Evolutionary conservation across 2,888 invertebrate genomes (phyloP).

Genomic region (Tetramorium bicarinatum): DNA sequence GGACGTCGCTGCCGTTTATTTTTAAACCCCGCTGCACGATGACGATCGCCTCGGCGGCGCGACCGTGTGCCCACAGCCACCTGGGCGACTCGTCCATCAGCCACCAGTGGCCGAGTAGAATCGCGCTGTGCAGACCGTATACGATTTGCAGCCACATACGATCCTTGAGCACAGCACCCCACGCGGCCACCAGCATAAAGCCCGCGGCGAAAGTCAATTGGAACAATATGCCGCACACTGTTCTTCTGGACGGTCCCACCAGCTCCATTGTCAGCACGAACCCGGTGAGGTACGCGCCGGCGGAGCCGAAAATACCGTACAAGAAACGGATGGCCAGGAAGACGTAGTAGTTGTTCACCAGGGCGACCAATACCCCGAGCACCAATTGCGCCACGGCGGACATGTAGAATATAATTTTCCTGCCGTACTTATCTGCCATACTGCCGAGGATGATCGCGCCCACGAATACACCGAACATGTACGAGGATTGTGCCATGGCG

Average conservation of each 20-base stretch:
- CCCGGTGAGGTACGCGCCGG: constrained; percentile 90
- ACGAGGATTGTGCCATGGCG: constrained; percentile 92
- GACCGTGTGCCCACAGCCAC: constrained; percentile 95
- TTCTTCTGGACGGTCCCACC: constrained; percentile 93
- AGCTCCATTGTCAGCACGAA: constrained; percentile 93
- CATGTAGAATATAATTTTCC: constrained; percentile 93
- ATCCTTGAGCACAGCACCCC: constrained; percentile 93
- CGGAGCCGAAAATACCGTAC: constrained; percentile 94
- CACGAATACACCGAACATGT: constrained; percentile 94
- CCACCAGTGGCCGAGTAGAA: constrained; percentile 94
- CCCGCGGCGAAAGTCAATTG: constrained; percentile 93
- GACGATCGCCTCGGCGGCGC: constrained; percentile 90
- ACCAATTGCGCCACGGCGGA: constrained; percentile 91
- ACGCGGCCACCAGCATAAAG: constrained; percentile 93
- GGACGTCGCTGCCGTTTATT: constrained; percentile 89
- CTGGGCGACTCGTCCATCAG: constrained; percentile 95
- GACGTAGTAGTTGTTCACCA: constrained; percentile 92
- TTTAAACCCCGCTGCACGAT: constrained; percentile 93
- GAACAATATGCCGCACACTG: constrained; percentile 93
- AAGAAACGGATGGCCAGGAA: constrained; percentile 90
- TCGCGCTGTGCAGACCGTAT: constrained; percentile 92
- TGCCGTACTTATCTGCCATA: constrained; percentile 92
- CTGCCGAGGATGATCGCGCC: constrained; percentile 93
- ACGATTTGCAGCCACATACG: constrained; percentile 91
- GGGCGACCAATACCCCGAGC: constrained; percentile 90